These are phyloP conservation scores for Rhagonycha lutea DNA, from an alignment of 2,888 invertebrate species.

Conservation along the genomic window DNA sequence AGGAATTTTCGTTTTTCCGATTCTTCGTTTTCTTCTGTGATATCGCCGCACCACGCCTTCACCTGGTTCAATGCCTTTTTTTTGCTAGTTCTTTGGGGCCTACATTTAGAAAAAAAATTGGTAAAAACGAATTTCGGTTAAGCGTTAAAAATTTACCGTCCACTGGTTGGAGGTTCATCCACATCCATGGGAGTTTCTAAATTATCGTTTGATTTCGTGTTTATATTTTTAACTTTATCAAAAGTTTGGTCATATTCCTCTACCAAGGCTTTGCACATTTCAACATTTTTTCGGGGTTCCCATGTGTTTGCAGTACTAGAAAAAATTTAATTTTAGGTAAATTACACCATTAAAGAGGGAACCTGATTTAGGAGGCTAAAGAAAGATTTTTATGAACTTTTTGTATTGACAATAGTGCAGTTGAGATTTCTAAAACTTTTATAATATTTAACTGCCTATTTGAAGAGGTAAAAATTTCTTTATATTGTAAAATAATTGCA, in stretches of 20 bases:
- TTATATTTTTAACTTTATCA: constrained; percentile 67
- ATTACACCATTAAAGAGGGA: background rate
- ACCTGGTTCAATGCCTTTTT: constrained; percentile 81
- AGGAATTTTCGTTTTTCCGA: constrained; percentile 36
- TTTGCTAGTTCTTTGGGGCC: constrained; percentile 78
- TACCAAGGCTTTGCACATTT: constrained; percentile 74
- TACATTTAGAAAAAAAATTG: constrained; percentile 50
- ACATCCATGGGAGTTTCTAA: constrained; percentile 4
- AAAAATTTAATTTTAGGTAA: background rate
- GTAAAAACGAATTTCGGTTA: background rate
- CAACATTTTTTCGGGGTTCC: constrained; percentile 79
- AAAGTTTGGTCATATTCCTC: constrained; percentile 82
- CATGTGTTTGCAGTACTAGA: constrained; percentile 68
- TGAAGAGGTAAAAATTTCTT: too few relatives aligned
- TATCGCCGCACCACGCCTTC: constrained; percentile 81
- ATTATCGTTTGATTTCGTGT: constrained; percentile 19
- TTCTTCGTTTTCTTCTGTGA: constrained; percentile 58
- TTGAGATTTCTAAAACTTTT: too few relatives aligned
- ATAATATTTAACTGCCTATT: too few relatives aligned
- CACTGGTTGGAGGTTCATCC: constrained; percentile 14
- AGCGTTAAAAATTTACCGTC: constrained; percentile 33
- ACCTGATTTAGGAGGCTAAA: too few relatives aligned
- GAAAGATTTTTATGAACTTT: too few relatives aligned
- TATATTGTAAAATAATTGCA: too few relatives aligned
- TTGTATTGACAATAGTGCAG: too few relatives aligned